Evolutionary conservation across 2,888 invertebrate genomes (phyloP), one percentile per base, ranked within the genome.

Genomic region (Andrena trimmerana): DNA sequence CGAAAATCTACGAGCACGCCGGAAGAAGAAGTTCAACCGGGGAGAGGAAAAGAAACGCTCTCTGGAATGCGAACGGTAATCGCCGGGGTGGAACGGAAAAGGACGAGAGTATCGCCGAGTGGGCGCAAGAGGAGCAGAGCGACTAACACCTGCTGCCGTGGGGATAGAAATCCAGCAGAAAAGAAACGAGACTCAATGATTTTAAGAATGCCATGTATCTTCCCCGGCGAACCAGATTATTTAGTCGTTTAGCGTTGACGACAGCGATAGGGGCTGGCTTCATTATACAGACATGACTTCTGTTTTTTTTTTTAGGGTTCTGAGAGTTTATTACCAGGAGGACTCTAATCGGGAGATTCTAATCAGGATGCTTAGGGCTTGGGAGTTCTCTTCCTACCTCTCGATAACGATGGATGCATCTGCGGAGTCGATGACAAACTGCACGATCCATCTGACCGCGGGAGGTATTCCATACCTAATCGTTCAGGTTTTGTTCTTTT

Each of bases 11-110:
- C 85, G 86, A 75, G 68, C 77, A 13, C 16, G 24, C 7, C 24
- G 86, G 83, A 84, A 79, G 82, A 83, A 81, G 63, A 66, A 86
- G 79, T 69, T 70, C 52, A 74, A 16, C 13, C 59, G 27, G 50
- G 52, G 65, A 57, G 69, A 33, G 77, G 62, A 16, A 67, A 79
- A 79, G 85, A 66, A 71, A 69, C 54, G 50, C 27, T 66, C 20
- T 54, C 13, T 16, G 77, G 73, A 60, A 67, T 63, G 78, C 76
- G 75, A 75, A 63, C 70, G 72, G 68, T 83, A 82, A 82, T 82
- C 83, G 83, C 36, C 29, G 67, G 13, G 67, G 52, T 48, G 60
- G 71, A 74, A 42, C 24, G 24, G 48, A 67, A 42, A 76, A 57
- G 20, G 62, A 59, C 27, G 31, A 62, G 42, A 42, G 42, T 42